Evolutionary conservation across 2,888 invertebrate species (phyloP).

Genomic region (Trichogramma dendrolimi): DNA sequence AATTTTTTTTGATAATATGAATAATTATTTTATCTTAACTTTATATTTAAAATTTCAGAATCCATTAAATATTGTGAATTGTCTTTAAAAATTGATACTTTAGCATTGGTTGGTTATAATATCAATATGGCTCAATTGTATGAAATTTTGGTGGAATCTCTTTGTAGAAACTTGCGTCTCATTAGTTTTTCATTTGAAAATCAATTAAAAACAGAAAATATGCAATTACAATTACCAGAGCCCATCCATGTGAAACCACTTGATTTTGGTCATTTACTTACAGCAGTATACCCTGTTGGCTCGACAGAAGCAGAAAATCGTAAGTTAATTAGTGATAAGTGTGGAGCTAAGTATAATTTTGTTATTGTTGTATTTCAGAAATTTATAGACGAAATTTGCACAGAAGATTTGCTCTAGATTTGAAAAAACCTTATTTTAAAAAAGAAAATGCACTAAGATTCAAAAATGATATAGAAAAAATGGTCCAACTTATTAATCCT

Average conservation of each 20-base stretch:
- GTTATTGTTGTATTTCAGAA: slow-evolving; percentile 53
- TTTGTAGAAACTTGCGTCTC: slow-evolving; percentile 66
- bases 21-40: slow-evolving; percentile 11
- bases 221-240: slow-evolving; percentile 59
- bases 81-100: slow-evolving; percentile 65
- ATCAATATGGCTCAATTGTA: slow-evolving; percentile 65
- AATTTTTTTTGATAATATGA: slow-evolving; percentile 7
- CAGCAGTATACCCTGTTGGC: slow-evolving; percentile 66
- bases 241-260: slow-evolving; percentile 72
- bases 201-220: slow-evolving; percentile 55
- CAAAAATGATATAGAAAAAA: slow-evolving; percentile 51
- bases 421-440: slow-evolving; percentile 70
- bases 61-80: slow-evolving; percentile 57
- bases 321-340: slow-evolving; percentile 49
- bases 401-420: slow-evolving; percentile 64
- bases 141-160: slow-evolving; percentile 70
- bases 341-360: slow-evolving; percentile 11
- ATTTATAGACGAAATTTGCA: slow-evolving; percentile 67
- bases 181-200: slow-evolving; percentile 63
- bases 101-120: slow-evolving; percentile 67
- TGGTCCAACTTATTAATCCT: slow-evolving; percentile 65
- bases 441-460: slow-evolving; percentile 65
- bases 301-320: slow-evolving; percentile 66
- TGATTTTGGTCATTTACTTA: slow-evolving; percentile 72
- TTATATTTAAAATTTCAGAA: slow-evolving; percentile 43